Conservation (phyloP, 2,888 invertebrate genomes). For the Operophtera brumata region DNA sequence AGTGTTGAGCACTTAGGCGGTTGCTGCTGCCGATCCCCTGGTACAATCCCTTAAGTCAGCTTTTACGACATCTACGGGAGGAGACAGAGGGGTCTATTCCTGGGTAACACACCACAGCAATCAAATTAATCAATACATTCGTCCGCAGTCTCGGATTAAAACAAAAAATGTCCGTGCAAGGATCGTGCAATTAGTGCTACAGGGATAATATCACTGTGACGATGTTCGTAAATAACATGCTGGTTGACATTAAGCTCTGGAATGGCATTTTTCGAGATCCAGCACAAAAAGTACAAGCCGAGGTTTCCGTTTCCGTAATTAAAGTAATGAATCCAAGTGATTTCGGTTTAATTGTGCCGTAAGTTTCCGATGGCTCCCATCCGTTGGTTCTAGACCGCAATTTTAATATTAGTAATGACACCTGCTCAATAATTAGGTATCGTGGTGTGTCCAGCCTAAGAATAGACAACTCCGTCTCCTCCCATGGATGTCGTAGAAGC, state of each 20-base stretch:
- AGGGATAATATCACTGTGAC: constrained; percentile 32
- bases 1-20: too few relatives aligned
- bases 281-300: constrained; percentile 50
- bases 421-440: constrained; percentile 9
- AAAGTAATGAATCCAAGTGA: constrained; percentile 71
- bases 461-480: too few relatives aligned
- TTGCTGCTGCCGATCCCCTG: too few relatives aligned
- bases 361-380: constrained; percentile 63
- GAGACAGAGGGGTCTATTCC: too few relatives aligned
- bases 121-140: too few relatives aligned
- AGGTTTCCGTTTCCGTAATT: constrained; percentile 76
- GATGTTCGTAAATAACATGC: constrained; percentile 40
- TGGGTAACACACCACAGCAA: too few relatives aligned
- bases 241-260: constrained; percentile 56
- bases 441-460: too few relatives aligned
- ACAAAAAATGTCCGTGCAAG: constrained; percentile 16
- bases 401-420: constrained; percentile 24
- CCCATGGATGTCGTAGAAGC: too few relatives aligned
- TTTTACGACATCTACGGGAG: too few relatives aligned
- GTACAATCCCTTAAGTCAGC: too few relatives aligned
- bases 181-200: constrained; percentile 29
- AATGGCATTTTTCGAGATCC: constrained; percentile 52
- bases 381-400: constrained; percentile 41
- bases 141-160: too few relatives aligned
- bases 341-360: constrained; percentile 70